Base-by-base conservation (phyloP, 2,113 vertebrate genomes). In the Chroicocephalus ridibundus region DNA sequence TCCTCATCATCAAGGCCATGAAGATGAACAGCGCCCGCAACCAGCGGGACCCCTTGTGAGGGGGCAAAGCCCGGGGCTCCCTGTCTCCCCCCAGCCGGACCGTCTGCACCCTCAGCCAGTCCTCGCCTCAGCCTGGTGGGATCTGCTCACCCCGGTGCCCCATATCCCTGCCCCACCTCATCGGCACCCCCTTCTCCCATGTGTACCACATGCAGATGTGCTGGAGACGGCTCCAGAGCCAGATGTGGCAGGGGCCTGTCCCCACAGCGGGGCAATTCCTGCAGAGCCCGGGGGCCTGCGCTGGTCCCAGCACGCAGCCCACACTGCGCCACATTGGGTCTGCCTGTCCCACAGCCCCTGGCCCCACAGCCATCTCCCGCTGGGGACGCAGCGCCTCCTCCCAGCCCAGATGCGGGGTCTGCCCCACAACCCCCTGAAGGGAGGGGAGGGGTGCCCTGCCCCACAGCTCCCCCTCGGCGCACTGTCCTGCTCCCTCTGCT, bases 1-100 rank as follows among this genome's bases (percentile, higher is more conserved):
- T 95, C 84, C 34, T 98, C 54, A 88, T 94, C 90, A 84, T 97
- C 78, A 97, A 97, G 84, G 96, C 94, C 1, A 17, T 51, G 34
- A 49, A 34, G 77, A 71, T 52, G 75, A 94, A 34, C 26, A 31
- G 51, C 5, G 14, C 57, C 27, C 90, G 36, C 36, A 70, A 77
- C 24, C 78, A 13, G 19, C 83, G 42, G 11, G 95, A 86, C 15
- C 49, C 69, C 20, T 74, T 97, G 79, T 97, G 85, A 98, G 93
- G 22, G 15, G 46, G 32, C 26, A 32, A n/a, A n/a, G 42, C 18
- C 34, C 14, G 5, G 8, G 17, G 27, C 7, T 7, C 44, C 25
- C 44, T 11, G 10, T 29, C 14, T 27, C 10, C 40, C 31, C 20
- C 25, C 20, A 13, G 15, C 57, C 9, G 1, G 34, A 18, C 54